These are phyloP conservation scores for Pachypanchax playfairii DNA, from an alignment of 2,113 vertebrate species.

Conservation along the genomic window DNA sequence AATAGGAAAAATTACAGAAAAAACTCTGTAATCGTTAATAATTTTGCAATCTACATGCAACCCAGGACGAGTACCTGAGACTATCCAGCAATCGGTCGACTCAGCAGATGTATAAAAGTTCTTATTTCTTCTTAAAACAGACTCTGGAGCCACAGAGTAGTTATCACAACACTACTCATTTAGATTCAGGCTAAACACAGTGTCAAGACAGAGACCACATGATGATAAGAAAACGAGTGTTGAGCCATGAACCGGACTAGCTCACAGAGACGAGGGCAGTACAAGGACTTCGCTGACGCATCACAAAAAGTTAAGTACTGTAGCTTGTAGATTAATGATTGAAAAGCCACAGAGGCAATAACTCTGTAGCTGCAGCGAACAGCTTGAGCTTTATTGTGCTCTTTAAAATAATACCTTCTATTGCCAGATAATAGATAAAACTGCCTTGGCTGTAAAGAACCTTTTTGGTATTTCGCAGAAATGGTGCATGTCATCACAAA, in stretches of 20 bases:
- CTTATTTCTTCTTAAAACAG: neutral
- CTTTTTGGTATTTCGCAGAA: conserved; percentile 7
- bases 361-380: conserved; percentile 20
- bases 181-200: conserved; percentile 1
- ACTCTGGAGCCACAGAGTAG: neutral
- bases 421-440: conserved; percentile 37
- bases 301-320: conserved; percentile 48
- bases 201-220: conserved; percentile 12
- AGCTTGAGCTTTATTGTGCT: conserved; percentile 34
- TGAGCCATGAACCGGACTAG: conserved; percentile 33
- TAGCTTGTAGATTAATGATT: conserved; percentile 57
- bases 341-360: conserved; percentile 39
- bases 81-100: neutral
- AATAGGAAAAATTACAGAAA: too few relatives aligned
- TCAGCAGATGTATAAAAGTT: neutral
- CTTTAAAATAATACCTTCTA: conserved; percentile 39
- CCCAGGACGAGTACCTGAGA: too few relatives aligned
- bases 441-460: conserved; percentile 5
- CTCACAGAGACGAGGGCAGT: conserved; percentile 24
- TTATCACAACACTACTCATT: neutral
- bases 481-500: neutral
- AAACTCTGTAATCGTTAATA: too few relatives aligned
- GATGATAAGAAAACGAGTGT: conserved; percentile 25
- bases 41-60: too few relatives aligned
- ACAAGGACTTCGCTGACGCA: conserved; percentile 57